Percentiles rank a stretch among this genome's conserved stretches.
Conservation (phyloP, 2,113 vertebrate species). For the Terrapene triunguis region DNA sequence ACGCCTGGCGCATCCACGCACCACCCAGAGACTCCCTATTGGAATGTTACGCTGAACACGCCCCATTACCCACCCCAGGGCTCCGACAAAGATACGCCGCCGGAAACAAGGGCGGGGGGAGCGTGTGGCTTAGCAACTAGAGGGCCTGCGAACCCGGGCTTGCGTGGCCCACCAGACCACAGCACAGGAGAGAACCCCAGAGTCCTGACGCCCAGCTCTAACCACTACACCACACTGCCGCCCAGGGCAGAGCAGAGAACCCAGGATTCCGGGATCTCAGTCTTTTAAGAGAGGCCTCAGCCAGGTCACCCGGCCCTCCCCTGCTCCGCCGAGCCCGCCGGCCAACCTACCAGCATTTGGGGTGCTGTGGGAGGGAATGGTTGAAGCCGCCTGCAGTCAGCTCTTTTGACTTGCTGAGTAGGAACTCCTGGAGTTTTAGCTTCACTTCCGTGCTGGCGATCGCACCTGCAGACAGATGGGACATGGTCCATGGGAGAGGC, state of each 20-base stretch:
- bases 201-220: not conserved
- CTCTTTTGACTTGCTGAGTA: slow-evolving; percentile 93
- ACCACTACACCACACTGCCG: not conserved
- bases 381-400: slow-evolving; percentile 86
- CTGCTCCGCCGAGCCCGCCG: not conserved
- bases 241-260: not conserved
- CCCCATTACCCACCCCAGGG: not conserved
- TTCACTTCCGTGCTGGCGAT: slow-evolving; percentile 97
- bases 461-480: slow-evolving; percentile 82
- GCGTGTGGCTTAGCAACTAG: no score
- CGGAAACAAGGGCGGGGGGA: not conserved
- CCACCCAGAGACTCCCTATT: not conserved
- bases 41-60: not conserved
- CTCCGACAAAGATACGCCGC: not conserved
- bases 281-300: no score
- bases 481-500: not conserved
- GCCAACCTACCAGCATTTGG: slow-evolving; percentile 89
- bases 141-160: not conserved
- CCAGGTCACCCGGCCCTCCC: not conserved
- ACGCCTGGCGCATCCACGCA: not conserved
- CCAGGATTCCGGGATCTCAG: not conserved
- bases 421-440: slow-evolving; percentile 95
- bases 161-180: not conserved
- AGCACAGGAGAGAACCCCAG: not conserved
- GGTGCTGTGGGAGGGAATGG: slow-evolving; percentile 93